Conservation (phyloP, 1,140 invertebrate genomes). For the Teleopsis dalmanni region DNA sequence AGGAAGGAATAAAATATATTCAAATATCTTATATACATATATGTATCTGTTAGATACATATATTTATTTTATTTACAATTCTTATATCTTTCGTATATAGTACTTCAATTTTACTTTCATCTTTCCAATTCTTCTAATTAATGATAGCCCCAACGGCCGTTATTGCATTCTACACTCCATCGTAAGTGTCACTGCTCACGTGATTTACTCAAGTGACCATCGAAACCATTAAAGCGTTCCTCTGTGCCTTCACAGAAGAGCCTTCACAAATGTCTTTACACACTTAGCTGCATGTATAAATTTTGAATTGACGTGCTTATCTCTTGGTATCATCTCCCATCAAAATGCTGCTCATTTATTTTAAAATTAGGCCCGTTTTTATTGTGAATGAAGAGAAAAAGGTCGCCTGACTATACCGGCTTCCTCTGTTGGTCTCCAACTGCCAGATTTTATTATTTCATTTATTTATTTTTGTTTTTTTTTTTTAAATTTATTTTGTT, state of each 20-base stretch:
- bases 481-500: not conserved
- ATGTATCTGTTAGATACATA: too few relatives aligned
- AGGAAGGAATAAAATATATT: too few relatives aligned
- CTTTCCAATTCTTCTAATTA: too few relatives aligned
- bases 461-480: conserved; percentile 4
- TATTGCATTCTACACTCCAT: too few relatives aligned
- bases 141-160: too few relatives aligned
- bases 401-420: not conserved
- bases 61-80: too few relatives aligned
- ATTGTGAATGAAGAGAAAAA: conserved; percentile 15
- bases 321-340: conserved; percentile 27
- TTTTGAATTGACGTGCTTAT: conserved; percentile 1
- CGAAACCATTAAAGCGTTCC: conserved; percentile 6
- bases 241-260: not conserved
- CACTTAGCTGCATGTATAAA: not conserved
- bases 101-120: too few relatives aligned
- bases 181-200: conserved; percentile 15
- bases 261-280: not conserved
- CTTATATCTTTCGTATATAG: too few relatives aligned
- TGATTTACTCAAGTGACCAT: conserved; percentile 30
- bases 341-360: conserved; percentile 45
- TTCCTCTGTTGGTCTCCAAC: not conserved
- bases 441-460: not conserved
- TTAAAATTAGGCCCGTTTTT: conserved; percentile 42
- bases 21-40: too few relatives aligned